Base-by-base conservation (phyloP, 2,113 vertebrate species). In the Rutilus rutilus region DNA sequence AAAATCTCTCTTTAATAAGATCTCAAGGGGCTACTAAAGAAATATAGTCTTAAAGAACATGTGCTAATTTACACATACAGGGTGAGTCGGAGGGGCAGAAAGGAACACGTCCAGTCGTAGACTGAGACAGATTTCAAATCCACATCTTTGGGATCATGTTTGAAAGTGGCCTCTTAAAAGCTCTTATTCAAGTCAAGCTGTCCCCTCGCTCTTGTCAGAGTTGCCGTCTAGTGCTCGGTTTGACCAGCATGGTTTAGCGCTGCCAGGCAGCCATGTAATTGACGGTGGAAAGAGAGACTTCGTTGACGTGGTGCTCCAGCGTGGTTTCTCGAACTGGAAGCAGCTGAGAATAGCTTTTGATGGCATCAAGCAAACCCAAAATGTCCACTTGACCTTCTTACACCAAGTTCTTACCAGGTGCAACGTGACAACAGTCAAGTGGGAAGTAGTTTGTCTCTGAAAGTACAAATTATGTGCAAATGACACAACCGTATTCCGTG, bases 1-100 rank as follows among this genome's bases (percentile, higher is more conserved):
- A 84, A 88, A 92, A 91, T 92, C 90, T 90, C 78, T 36, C 84
- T 92, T 93, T 94, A 93, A 94, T 93, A 91, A 93, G 91, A 89
- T 93, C 93, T 92, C 90, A 86, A 71, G 90, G 91, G 82, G 90
- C 84, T 89, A 87, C 64, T 75, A 78, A 84, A 88, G 90, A 17
- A 77, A 5, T 14, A 54, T 83, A 75, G 42, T 74, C 86, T 42
- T 86, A 85, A 82, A 91, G 89, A 80, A 59, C 79, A 77, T 77
- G 36, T 23, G 87, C 78, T 77, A 12, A 71, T 80, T 85, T 57
- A 79, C 62, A 30, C 45, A 79, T 39, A 67, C 30, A 78, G 33
- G 23, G 50, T 10, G 0, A 27, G 62, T 27, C 19, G 27, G 64
- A 54, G 4, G n/a, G 47, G 2, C 73, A 25, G 30, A 69, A 69